A percentile compares a stretch with the other conserved stretches of the same genome.
phyloP scores from a whole-genome alignment of 2,888 invertebrate genomes.

The Hydropsyche betteni region DNA sequence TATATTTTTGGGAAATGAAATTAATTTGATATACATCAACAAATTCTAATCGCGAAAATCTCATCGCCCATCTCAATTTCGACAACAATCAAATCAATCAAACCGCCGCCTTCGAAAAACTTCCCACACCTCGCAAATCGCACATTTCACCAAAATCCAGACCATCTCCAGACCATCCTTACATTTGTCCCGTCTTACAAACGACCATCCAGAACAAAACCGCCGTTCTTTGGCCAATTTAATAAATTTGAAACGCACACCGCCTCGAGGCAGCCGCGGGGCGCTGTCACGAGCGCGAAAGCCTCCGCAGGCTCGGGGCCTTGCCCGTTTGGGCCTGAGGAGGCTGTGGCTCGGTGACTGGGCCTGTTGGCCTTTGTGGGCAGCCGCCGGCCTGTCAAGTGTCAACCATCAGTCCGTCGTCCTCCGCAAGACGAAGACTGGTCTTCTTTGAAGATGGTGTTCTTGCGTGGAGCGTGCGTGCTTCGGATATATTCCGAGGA shows the following conservation, averaged over 20 bases:
- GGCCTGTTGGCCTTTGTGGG: constrained; percentile 46
- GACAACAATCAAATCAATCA: too few relatives aligned
- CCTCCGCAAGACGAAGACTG: not conserved
- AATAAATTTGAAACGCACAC: constrained; percentile 16
- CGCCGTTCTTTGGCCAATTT: constrained; percentile 13
- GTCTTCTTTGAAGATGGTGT: constrained; percentile 11
- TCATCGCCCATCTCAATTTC: too few relatives aligned
- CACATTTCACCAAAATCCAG: too few relatives aligned
- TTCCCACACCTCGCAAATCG: too few relatives aligned
- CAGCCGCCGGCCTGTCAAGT: constrained; percentile 61
- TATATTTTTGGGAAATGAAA: not conserved
- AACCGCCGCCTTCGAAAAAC: too few relatives aligned
- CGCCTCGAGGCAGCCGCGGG: not conserved
- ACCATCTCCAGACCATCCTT: not conserved
- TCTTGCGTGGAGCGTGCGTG: too few relatives aligned
- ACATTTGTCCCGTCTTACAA: constrained; percentile 21
- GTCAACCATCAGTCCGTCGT: constrained; percentile 66
- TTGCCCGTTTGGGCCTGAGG: not conserved
- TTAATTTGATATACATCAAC: not conserved
- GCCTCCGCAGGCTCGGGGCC: not conserved
- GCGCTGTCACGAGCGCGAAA: not conserved
- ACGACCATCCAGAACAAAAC: not conserved
- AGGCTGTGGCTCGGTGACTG: not conserved
- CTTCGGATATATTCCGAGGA: too few relatives aligned
- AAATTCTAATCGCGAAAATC: too few relatives aligned